Percentiles rank a stretch among this genome's conserved stretches.
Conservation (phyloP, 2,888 invertebrate genomes). For the Sisyra terminalis region DNA sequence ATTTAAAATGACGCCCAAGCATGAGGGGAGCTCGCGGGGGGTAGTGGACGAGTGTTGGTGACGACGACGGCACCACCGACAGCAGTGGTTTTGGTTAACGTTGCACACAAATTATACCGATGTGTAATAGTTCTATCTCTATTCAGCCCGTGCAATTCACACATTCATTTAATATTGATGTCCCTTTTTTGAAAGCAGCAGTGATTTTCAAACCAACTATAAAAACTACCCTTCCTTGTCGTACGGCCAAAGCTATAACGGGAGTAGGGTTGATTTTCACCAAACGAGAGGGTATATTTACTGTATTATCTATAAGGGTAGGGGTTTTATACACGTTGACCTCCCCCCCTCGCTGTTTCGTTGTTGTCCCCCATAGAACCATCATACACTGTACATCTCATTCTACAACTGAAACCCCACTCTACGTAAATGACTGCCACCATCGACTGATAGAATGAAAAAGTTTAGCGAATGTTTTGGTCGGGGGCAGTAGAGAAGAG, state of each 20-base stretch:
- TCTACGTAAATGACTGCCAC: no score
- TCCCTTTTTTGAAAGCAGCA: constrained; percentile 13
- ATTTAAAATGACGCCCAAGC: constrained; percentile 3
- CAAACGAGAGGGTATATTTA: constrained; percentile 12
- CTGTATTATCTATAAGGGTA: constrained; percentile 14
- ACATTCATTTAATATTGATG: constrained; percentile 8
- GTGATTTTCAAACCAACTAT: constrained; percentile 22
- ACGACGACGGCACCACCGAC: not conserved
- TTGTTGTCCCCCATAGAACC: no score
- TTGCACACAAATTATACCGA: constrained; percentile 1
- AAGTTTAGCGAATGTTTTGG: no score
- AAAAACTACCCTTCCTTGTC: constrained; percentile 30
- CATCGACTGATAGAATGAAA: no score
- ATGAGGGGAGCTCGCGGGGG: not conserved
- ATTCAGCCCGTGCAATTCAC: constrained; percentile 7
- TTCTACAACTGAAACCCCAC: no score
- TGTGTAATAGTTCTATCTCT: not conserved
- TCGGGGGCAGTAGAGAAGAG: no score
- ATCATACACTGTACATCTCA: no score
- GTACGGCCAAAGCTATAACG: constrained; percentile 10
- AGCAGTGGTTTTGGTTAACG: not conserved
- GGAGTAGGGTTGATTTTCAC: constrained; percentile 3
- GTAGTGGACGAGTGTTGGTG: not conserved
- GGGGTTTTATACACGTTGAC: constrained; percentile 22
- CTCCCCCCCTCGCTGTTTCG: constrained; percentile 8